phyloP scores from a whole-genome alignment of 2,797 vertebrate genomes.

The Dermochelys coriacea region DNA sequence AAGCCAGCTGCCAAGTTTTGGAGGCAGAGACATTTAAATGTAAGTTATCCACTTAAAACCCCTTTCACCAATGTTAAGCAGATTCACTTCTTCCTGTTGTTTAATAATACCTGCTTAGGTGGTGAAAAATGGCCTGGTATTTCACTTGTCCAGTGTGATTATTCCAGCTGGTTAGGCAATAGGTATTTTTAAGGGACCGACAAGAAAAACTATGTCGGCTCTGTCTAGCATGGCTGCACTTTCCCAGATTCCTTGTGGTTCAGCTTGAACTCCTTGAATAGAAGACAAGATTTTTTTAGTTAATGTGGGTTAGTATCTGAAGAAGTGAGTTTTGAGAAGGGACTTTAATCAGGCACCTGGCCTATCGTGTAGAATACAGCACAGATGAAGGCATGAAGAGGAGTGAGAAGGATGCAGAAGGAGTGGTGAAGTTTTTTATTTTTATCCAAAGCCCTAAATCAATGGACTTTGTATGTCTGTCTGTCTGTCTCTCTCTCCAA shows the following conservation, averaged over 20 bases:
- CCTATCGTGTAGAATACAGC: background rate
- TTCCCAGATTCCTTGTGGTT: background rate
- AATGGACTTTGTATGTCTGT: background rate
- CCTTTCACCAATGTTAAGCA: background rate
- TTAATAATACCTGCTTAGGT: background rate
- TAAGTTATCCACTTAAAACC: slow-evolving; percentile 79
- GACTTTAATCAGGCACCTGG: background rate
- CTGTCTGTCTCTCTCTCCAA: too few relatives aligned
- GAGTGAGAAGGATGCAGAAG: background rate
- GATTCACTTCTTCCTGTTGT: background rate
- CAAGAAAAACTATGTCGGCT: too few relatives aligned
- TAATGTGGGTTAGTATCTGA: background rate
- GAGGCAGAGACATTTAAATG: slow-evolving; percentile 99
- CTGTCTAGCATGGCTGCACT: background rate
- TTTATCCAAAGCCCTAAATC: background rate
- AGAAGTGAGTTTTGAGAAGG: background rate
- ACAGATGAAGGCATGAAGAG: background rate
- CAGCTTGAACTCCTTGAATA: background rate
- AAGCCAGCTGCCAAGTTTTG: slow-evolving; percentile 97
- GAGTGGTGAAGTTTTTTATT: background rate
- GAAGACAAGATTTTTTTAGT: background rate
- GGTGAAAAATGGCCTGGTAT: background rate
- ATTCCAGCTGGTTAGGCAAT: background rate
- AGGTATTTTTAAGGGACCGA: too few relatives aligned
- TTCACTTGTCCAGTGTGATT: background rate